phyloP scores from a whole-genome alignment of 2,888 invertebrate species.

The Lacanobia wlatinum region DNA sequence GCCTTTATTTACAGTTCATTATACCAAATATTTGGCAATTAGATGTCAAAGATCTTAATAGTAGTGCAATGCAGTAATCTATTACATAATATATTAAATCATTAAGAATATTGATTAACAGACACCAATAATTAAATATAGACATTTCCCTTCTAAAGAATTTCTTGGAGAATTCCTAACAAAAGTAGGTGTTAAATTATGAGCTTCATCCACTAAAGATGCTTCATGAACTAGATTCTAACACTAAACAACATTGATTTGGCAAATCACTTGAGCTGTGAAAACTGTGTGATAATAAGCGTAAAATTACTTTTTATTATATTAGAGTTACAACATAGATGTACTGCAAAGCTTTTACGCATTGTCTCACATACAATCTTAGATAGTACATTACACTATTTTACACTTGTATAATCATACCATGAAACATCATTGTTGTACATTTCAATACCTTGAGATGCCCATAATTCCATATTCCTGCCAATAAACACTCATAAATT shows the following conservation, averaged over 20 bases:
- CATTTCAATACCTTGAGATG: slow-evolving; percentile 32
- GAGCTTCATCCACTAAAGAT: slow-evolving; percentile 56
- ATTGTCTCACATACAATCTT: slow-evolving; percentile 58
- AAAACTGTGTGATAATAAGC: slow-evolving; percentile 65
- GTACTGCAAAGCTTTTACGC: slow-evolving; percentile 65
- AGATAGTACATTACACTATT: slow-evolving; percentile 46
- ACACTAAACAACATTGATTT: slow-evolving; percentile 83
- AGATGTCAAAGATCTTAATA: slow-evolving; percentile 16
- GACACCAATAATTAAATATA: slow-evolving; percentile 44
- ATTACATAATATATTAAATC: slow-evolving; percentile 17
- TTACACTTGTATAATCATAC: slow-evolving; percentile 55
- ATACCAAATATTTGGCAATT: slow-evolving; percentile 31
- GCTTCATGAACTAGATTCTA: slow-evolving; percentile 61
- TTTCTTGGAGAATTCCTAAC: slow-evolving; percentile 41
- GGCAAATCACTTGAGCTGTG: slow-evolving; percentile 87
- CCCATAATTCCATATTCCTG: slow-evolving; percentile 13
- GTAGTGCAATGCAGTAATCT: slow-evolving; percentile 54
- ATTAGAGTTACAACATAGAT: slow-evolving; percentile 59
- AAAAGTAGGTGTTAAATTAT: slow-evolving; percentile 46
- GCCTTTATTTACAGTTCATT: slow-evolving; percentile 41
- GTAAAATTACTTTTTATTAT: slow-evolving; percentile 58
- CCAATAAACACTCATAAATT: slow-evolving; percentile 27
- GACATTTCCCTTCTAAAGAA: slow-evolving; percentile 24
- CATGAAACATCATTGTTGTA: slow-evolving; percentile 52
- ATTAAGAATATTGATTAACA: slow-evolving; percentile 38